Conservation (phyloP, 2,888 invertebrate genomes). For the Apamea monoglypha region DNA sequence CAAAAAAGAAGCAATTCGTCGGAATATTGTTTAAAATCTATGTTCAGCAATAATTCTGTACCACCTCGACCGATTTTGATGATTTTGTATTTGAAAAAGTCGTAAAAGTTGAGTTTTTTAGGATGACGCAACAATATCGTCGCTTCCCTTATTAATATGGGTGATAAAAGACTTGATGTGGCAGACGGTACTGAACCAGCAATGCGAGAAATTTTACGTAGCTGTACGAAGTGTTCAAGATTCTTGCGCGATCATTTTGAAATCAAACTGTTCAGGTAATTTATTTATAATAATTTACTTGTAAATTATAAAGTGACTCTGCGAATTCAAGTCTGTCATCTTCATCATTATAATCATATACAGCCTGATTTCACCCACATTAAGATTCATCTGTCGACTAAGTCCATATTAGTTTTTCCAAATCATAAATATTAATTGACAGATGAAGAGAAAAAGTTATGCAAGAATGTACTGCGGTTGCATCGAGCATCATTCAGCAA, state of each 20-base stretch:
- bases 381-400: not conserved
- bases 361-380: not conserved
- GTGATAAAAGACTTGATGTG: slow-evolving; percentile 9
- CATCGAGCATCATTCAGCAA: not conserved
- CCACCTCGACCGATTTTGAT: no score
- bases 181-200: slow-evolving; percentile 8
- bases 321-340: not conserved
- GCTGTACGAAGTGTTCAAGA: slow-evolving; percentile 22
- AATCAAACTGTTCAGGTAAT: slow-evolving; percentile 20
- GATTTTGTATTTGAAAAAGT: no score
- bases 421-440: not conserved
- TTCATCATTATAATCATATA: not conserved
- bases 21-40: no score
- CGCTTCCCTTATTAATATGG: slow-evolving; percentile 5
- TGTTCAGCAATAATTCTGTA: no score
- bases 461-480: no score
- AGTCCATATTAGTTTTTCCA: not conserved
- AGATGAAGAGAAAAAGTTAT: no score
- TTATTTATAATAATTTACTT: not conserved
- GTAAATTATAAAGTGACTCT: not conserved
- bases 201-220: slow-evolving; percentile 25
- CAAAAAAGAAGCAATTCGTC: no score
- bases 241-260: slow-evolving; percentile 12
- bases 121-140: not conserved
- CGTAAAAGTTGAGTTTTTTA: not conserved